Evolutionary conservation across 2,797 vertebrate genomes (phyloP), one percentile per base, ranked within the genome.

Genomic region (Sebastiscus albofasciatus): DNA sequence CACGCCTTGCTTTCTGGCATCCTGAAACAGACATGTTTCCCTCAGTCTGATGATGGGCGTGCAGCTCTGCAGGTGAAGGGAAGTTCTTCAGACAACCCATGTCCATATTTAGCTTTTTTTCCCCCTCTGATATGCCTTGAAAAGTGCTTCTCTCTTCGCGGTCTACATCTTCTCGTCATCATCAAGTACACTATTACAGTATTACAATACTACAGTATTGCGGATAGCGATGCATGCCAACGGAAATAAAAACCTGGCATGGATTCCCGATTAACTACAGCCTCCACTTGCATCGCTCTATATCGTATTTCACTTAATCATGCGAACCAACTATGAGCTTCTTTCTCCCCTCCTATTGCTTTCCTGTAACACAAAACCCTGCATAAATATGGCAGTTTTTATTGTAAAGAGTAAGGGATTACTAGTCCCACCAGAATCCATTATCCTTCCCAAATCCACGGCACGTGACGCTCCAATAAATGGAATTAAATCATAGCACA

Each of bases 81-180:
- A 72, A 81, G 67, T 24, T 62, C 60, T 60, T 80, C 54, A 67
- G 56, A 79, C 34, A 69, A 26, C 29, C 12, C 49, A 81, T 84
- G 79, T 83, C 69, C 24, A 79, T 56, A 18, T 64, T 73, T 33
- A 29, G 56, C 34, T 13, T 29, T 33, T 16, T 5, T 24, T 31
- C 8, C 8, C 39, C 24, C 62, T 34, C 58, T 11, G 62, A 67
- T 36, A 8, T 58, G 66, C 33, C 27, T 33, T 52, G 26, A 75
- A 56, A 80, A 42, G 39, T 52, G 29, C 26, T 24, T 65, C 39
- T 52, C 36, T 73, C 22, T 39, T 77, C 4, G 16, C 1, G 1
- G 71, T 34, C 80, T 66, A 20, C 24, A 68, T 76, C 56, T 31
- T 80, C 22, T 71, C 3, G 3, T 59, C 55, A 72, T 79, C 59